These are phyloP conservation scores for Pao palembangensis DNA, from an alignment of 2,113 vertebrate genomes.

Conservation along the genomic window DNA sequence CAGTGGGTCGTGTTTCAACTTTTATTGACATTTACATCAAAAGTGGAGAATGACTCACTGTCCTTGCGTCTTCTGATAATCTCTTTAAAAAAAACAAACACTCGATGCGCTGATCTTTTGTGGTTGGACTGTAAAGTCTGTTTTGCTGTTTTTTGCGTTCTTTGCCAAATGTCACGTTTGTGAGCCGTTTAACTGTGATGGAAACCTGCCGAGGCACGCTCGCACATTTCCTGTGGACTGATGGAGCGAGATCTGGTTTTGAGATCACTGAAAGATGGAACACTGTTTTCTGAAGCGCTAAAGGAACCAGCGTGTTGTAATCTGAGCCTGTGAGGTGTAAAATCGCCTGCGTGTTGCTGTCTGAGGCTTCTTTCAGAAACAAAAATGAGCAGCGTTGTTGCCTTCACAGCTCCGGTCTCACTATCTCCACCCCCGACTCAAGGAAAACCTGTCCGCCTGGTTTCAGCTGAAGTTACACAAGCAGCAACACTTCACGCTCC, in stretches of 20 bases:
- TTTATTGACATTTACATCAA: constrained; percentile 16
- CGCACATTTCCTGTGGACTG: constrained; percentile 7
- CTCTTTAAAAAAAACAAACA: too few species aligned
- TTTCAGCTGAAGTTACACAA: constrained; percentile 59
- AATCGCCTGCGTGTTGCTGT: neutral
- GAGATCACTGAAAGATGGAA: neutral
- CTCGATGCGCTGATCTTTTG: too few species aligned
- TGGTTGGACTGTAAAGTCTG: neutral
- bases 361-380: constrained; percentile 7
- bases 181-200: constrained; percentile 3
- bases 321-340: too few species aligned
- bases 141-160: neutral
- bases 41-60: neutral
- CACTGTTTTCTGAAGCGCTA: too few species aligned
- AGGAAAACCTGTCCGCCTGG: constrained; percentile 68
- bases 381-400: constrained; percentile 3
- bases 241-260: neutral
- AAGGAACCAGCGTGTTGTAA: neutral
- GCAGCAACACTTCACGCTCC: constrained; percentile 9
- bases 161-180: constrained; percentile 2
- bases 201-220: constrained; percentile 42
- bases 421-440: constrained; percentile 52
- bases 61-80: neutral
- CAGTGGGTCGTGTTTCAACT: neutral
- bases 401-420: constrained; percentile 6